Evolutionary conservation across 2,797 vertebrate species (phyloP).

Genomic region (Rachycentron canadum): DNA sequence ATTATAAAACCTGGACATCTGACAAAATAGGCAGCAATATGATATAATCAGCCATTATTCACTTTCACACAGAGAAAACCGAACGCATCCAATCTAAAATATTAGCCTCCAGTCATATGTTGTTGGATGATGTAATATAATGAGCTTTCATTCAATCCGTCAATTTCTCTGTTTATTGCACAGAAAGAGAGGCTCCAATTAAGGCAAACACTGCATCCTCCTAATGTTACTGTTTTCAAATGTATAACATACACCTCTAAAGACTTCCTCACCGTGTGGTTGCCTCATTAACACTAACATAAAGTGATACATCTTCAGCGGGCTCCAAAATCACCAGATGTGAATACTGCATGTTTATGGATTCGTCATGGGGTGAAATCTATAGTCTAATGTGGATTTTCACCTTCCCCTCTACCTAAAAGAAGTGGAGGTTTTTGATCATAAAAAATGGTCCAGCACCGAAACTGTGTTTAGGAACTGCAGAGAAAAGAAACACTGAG

Average conservation of each 20-base stretch:
- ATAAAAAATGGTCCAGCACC: background rate
- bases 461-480: background rate
- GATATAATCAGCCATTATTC: background rate
- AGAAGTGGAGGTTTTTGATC: background rate
- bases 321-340: background rate
- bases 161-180: slow-evolving; percentile 8
- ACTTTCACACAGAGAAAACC: background rate
- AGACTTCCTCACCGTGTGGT: background rate
- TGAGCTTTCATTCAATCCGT: background rate
- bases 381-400: slow-evolving; percentile 1
- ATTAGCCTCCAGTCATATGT: slow-evolving; percentile 3
- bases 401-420: background rate
- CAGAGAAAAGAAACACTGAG: background rate
- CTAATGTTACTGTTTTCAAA: background rate
- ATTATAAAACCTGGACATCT: background rate
- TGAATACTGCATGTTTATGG: slow-evolving; percentile 2
- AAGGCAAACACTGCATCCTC: background rate
- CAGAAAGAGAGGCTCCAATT: background rate
- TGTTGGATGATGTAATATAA: slow-evolving; percentile 9
- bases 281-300: background rate
- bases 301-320: slow-evolving; percentile 8
- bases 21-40: background rate
- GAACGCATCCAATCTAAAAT: background rate
- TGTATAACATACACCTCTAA: background rate
- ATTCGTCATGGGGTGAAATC: background rate